Percentiles rank a stretch among this genome's conserved stretches.
phyloP scores from a whole-genome alignment of 2,113 vertebrate genomes.

The Pseudolaguvia tuberculata region DNA sequence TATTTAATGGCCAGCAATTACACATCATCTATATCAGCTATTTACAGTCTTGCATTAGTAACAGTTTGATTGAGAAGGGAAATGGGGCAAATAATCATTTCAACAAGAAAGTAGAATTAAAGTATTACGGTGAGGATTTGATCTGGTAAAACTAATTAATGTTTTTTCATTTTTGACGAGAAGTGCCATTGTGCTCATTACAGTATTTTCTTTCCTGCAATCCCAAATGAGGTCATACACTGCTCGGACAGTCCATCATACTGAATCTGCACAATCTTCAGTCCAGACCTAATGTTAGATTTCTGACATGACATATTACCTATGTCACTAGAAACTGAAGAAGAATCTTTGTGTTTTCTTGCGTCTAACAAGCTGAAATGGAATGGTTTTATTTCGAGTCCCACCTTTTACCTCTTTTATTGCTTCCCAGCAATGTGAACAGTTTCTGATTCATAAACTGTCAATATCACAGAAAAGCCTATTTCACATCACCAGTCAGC shows the following conservation, averaged over 20 bases:
- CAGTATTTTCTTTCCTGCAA: conserved; percentile 46
- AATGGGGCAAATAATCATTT: conserved; percentile 40
- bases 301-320: background rate
- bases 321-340: background rate
- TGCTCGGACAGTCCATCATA: conserved; percentile 15
- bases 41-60: too few species aligned
- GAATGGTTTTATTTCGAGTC: background rate
- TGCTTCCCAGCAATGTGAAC: background rate
- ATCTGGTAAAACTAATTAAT: conserved; percentile 51
- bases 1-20: too few species aligned
- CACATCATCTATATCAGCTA: too few species aligned
- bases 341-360: background rate
- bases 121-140: conserved; percentile 44
- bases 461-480: background rate
- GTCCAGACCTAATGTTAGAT: background rate
- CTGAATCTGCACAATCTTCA: background rate
- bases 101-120: conserved; percentile 14
- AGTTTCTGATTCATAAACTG: background rate
- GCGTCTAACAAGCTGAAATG: conserved; percentile 3
- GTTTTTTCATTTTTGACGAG: conserved; percentile 44
- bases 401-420: background rate
- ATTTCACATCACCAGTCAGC: conserved; percentile 14
- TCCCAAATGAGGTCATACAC: conserved; percentile 42
- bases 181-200: conserved; percentile 56
- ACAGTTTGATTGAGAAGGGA: background rate